Evolutionary conservation across 1,140 invertebrate genomes (phyloP).

Genomic region (silkworm (Bombyx mori)): DNA sequence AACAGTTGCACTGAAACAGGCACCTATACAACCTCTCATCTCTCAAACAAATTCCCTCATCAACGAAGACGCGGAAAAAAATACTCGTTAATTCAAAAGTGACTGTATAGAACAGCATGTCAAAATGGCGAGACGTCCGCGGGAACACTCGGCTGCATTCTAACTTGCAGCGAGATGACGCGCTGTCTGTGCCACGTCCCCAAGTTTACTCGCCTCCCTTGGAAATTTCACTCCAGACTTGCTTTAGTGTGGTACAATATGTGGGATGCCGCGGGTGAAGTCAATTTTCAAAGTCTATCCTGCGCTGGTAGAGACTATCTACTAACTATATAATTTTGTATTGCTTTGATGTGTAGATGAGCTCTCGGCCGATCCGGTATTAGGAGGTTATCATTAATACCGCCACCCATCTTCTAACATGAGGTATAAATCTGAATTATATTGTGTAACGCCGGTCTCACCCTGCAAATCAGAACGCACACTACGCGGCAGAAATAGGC

Average conservation of each 20-base stretch:
- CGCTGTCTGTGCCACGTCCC: conserved; percentile 58
- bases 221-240: conserved; percentile 63
- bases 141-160: conserved; percentile 39
- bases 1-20: too few species aligned
- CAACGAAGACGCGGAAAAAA: too few species aligned
- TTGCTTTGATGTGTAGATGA: neutral
- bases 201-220: conserved; percentile 58
- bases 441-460: too few species aligned
- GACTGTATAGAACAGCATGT: too few species aligned
- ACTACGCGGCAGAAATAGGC: too few species aligned
- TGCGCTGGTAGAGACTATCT: neutral
- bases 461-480: too few species aligned
- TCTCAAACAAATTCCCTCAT: too few species aligned
- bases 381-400: neutral
- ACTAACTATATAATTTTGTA: neutral
- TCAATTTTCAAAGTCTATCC: neutral
- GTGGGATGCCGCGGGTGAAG: conserved; percentile 4
- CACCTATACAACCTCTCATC: too few species aligned
- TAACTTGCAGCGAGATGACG: conserved; percentile 59
- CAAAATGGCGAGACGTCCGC: conserved; percentile 7
- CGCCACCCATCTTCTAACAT: neutral
- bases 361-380: neutral
- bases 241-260: conserved; percentile 21
- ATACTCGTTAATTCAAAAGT: too few species aligned
- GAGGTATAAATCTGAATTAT: too few species aligned